Percentiles rank a stretch among this genome's conserved stretches.
phyloP scores from a whole-genome alignment of 2,888 invertebrate genomes.

The Gnatocerus cornutus region DNA sequence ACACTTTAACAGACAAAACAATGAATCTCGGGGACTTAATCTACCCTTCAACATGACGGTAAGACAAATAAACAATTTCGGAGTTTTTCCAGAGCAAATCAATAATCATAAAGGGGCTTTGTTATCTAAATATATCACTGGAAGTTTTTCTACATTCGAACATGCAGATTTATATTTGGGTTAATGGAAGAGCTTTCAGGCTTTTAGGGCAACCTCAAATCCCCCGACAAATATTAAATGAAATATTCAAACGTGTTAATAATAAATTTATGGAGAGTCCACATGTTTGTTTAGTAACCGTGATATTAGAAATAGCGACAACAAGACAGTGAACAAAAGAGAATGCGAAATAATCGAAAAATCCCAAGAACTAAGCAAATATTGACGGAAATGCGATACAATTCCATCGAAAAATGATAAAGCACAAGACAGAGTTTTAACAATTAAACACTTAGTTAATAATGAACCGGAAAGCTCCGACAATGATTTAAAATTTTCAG shows the following conservation, averaged over 20 bases:
- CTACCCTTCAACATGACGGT: constrained; percentile 8
- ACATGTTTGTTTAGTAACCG: too few species aligned
- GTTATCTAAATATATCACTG: too few species aligned
- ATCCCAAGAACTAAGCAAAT: constrained; percentile 24
- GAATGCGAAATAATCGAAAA: constrained; percentile 29
- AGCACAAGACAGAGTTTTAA: too few species aligned
- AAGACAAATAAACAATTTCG: constrained; percentile 13
- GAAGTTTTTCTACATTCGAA: background rate
- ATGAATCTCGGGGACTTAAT: constrained; percentile 8
- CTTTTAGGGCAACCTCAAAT: constrained; percentile 1
- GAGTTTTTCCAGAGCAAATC: background rate
- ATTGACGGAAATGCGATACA: constrained; percentile 3
- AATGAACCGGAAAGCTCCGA: background rate
- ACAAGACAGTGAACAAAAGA: background rate
- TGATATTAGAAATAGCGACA: too few species aligned
- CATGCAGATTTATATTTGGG: constrained; percentile 8
- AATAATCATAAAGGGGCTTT: too few species aligned
- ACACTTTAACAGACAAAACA: constrained; percentile 15
- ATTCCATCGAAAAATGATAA: background rate
- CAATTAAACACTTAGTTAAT: too few species aligned
- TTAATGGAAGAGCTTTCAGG: constrained; percentile 10
- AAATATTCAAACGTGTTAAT: background rate
- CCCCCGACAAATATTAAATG: constrained; percentile 8
- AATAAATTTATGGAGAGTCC: background rate
- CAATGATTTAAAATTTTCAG: constrained; percentile 1